These are phyloP conservation scores for Thereuonema tuberculata DNA, from an alignment of 1,140 invertebrate species.

Conservation along the genomic window DNA sequence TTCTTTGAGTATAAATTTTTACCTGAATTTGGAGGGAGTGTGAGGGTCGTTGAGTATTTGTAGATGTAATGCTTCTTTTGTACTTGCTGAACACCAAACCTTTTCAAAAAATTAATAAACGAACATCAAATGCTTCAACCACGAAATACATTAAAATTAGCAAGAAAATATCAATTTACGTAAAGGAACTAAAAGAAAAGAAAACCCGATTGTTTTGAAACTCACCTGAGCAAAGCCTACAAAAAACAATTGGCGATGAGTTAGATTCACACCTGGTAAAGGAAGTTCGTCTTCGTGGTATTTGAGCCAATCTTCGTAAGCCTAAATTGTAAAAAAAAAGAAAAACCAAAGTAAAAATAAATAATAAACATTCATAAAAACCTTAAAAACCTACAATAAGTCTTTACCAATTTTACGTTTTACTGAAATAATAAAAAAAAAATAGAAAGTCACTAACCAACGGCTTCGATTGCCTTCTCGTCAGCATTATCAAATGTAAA, in stretches of 20 bases:
- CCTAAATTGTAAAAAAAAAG: slow-evolving; percentile 28
- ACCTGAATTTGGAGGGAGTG: slow-evolving; percentile 6
- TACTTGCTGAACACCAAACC: slow-evolving; percentile 14
- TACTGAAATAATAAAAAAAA: neutral
- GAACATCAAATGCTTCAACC: slow-evolving; percentile 1
- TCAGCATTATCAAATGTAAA: no score
- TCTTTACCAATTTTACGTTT: neutral
- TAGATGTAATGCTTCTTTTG: slow-evolving; percentile 11
- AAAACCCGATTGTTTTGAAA: no score
- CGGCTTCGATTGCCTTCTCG: no score
- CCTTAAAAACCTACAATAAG: neutral
- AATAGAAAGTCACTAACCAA: neutral
- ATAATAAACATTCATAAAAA: neutral
- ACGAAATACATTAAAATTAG: no score
- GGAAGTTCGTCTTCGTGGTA: slow-evolving; percentile 39
- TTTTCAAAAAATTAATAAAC: slow-evolving; percentile 3
- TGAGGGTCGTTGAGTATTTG: slow-evolving; percentile 15
- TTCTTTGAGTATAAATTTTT: no score
- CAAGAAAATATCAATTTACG: no score
- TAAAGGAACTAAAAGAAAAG: no score
- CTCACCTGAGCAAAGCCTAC: slow-evolving; percentile 85
- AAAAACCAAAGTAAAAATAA: neutral
- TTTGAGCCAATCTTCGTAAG: slow-evolving; percentile 49
- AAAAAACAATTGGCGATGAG: slow-evolving; percentile 81
- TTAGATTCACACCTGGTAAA: slow-evolving; percentile 65